Conservation (phyloP, 2,113 vertebrate species). For the Oncorhynchus mykiss region DNA sequence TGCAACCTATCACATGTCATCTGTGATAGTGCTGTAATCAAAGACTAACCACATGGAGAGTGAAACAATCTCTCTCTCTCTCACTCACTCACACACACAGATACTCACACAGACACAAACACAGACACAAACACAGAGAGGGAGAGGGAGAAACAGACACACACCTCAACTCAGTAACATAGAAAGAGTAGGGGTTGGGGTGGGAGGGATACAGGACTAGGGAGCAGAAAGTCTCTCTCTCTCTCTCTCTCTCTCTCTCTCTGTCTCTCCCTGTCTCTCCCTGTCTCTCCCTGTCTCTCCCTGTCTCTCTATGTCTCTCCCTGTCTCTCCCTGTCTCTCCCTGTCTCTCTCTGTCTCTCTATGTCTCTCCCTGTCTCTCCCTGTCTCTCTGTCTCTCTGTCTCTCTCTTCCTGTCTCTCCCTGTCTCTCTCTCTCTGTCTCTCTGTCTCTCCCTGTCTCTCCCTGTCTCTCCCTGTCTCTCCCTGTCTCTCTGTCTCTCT, state of each 20-base stretch:
- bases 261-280: neutral
- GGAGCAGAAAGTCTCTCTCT: constrained; percentile 19
- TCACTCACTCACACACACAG: constrained; percentile 8
- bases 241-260: constrained; percentile 12
- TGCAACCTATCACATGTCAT: constrained; percentile 17
- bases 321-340: neutral
- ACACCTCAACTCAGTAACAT: neutral
- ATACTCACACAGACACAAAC: neutral
- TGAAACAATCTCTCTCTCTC: constrained; percentile 19
- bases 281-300: neutral
- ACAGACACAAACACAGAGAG: neutral
- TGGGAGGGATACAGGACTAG: neutral
- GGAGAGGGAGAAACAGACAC: neutral
- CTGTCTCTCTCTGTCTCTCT: too few species aligned
- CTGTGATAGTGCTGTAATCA: constrained; percentile 33
- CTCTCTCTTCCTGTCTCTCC: too few species aligned
- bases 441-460: too few species aligned
- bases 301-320: too few species aligned
- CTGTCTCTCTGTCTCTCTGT: too few species aligned
- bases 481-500: too few species aligned
- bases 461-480: constrained; percentile 14
- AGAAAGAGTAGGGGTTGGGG: neutral
- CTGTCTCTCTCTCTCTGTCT: too few species aligned
- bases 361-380: too few species aligned
- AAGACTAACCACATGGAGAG: constrained; percentile 22